Base-by-base conservation (phyloP, 2,113 vertebrate species). In the Scortum barcoo region DNA sequence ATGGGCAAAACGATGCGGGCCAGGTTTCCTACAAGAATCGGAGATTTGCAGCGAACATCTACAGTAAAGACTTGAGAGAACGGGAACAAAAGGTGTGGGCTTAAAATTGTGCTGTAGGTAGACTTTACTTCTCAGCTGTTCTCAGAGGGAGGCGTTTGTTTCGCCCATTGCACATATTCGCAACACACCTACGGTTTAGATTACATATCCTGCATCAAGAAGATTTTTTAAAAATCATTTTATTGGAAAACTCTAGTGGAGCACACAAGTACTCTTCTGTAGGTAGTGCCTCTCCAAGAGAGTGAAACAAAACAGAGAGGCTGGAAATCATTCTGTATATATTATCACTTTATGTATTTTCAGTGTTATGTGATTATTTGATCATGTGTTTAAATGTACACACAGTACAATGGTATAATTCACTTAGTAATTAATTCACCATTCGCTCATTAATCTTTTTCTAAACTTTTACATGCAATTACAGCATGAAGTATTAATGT, bases 1-100 rank as follows among this genome's bases (percentile, higher is more conserved):
- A 84, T 68, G 81, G 90, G 87, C 85, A 78, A 93, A 90, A 87
- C 54, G 83, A 87, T 89, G 90, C 87, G 2, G 91, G 86, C 84
- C 92, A 87, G 87, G 92, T 91, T 92, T 91, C 83, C 87, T 72
- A 78, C 81, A 89, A 90, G 90, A 89, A 83, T 61, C 38, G 65
- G 88, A 93, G 91, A 92, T 90, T 91, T 90, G 75, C 76, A 33
- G 85, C 7, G 66, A 88, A 77, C 79, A 76, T 85, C 84, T 83
- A 83, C 81, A 80, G 85, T 72, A 83, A 85, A 90, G 84, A 85
- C 83, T 72, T 68, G 72, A 86, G 81, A 88, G 60, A 62, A 70
- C 65, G 20, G 76, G 85, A 90, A 86, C 88, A 90, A 88, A 92
- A 91, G 80, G 89, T 85, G 83, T 78, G 87, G 86, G 90, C 88